Base-by-base conservation (phyloP, 2,113 vertebrate species). In the Anguilla rostrata region DNA sequence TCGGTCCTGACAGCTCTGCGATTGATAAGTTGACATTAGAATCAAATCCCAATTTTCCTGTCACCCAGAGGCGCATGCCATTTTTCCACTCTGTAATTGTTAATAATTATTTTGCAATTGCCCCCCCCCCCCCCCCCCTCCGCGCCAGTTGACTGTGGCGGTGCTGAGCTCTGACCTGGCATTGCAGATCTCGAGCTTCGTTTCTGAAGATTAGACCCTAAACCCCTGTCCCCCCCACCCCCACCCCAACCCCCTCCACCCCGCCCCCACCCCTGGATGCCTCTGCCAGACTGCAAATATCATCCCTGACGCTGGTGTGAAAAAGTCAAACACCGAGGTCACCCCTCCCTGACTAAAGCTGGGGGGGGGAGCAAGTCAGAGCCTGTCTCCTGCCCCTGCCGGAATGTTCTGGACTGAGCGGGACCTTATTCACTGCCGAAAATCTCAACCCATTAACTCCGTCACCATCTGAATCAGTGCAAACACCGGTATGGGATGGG, bases 261-360 rank as follows among this genome's bases (percentile, higher is more conserved):
- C 34, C 34, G n/a, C 34, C 34, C 34, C 34, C 34, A 34, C 34
- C 34, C 34, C 34, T 34, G 26, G n/a, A 78, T 41, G 40, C 2
- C 87, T 40, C 75, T 82, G 78, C 57, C 83, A 87, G 57, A 87
- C 84, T 71, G 83, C 79, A 87, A 81, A 87, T 85, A 82, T 81
- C 87, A 87, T 26, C 79, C 79, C 18, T 85, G 84, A 66, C 43
- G 84, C 46, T 75, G 81, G 82, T 80, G 56, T 79, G 56, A 78
- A 78, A 78, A 87, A 84, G 82, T 56, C 82, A 88, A 86, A 86
- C 71, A 84, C 18, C 7, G n/a, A 75, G 53, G 63, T 46, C 43
- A 80, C 39, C 43, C 29, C 43, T 66, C 39, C 43, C 9, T 14
- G 26, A 1, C 26, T 43, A 14, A 56, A 43, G 15, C 22, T 0